These are phyloP conservation scores for Nettapus auritus DNA, from an alignment of 2,113 vertebrate genomes.

Conservation along the genomic window DNA sequence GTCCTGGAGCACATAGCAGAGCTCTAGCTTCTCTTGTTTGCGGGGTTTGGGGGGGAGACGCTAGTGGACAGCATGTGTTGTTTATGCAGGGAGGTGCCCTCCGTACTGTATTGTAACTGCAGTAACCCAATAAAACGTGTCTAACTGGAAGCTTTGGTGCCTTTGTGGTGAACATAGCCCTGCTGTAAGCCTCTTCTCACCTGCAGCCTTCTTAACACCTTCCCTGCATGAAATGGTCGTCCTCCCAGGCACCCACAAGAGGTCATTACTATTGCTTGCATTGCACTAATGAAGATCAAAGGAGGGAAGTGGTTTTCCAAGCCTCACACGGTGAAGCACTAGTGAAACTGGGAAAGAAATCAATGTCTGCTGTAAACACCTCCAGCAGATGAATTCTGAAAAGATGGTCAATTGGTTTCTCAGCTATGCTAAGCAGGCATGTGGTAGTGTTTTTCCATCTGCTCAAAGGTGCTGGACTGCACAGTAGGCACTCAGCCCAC, in stretches of 20 bases:
- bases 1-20: background rate
- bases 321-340: background rate
- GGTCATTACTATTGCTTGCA: background rate
- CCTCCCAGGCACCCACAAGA: background rate
- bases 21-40: background rate
- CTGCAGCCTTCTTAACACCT: background rate
- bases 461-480: background rate
- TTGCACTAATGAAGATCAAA: background rate
- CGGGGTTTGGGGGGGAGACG: background rate
- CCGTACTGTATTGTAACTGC: background rate
- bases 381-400: background rate
- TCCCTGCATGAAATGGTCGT: background rate
- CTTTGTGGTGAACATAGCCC: background rate
- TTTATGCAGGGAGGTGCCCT: background rate
- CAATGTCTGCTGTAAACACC: background rate
- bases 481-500: fast-evolving
- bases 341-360: background rate
- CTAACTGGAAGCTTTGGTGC: background rate
- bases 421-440: background rate
- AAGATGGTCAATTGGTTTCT: background rate
- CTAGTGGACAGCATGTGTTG: background rate
- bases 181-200: background rate
- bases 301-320: background rate
- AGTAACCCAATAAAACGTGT: slow-evolving; percentile 50
- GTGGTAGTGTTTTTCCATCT: background rate